Percentiles rank a stretch among this genome's conserved stretches.
Evolutionary conservation across 2,888 invertebrate species (phyloP).

Genomic region (Creontiades dilutus): DNA sequence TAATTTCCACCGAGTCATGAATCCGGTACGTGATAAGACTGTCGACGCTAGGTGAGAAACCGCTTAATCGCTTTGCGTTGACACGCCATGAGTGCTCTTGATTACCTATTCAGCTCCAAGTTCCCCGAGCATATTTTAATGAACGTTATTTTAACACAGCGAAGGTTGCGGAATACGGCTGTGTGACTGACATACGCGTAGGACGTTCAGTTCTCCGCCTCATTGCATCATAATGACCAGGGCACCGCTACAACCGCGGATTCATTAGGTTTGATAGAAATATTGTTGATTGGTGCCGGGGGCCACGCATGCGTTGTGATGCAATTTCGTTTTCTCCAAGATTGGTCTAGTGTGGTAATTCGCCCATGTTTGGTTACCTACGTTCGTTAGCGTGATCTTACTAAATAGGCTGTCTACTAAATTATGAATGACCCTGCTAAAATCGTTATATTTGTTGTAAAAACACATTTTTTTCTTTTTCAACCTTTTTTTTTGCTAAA

Average conservation of each 20-base stretch:
- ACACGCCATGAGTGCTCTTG: neutral
- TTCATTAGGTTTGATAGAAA: neutral
- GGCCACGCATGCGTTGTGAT: neutral
- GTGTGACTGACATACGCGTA: constrained; percentile 6
- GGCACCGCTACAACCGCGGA: neutral
- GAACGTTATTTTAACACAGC: neutral
- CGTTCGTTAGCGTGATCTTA: too few species aligned
- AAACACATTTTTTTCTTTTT: too few species aligned
- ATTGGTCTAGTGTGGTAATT: too few species aligned
- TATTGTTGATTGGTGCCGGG: neutral
- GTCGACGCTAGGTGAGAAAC: neutral
- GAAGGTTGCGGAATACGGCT: neutral
- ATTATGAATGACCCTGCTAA: too few species aligned
- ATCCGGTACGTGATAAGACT: neutral
- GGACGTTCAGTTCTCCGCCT: constrained; percentile 10
- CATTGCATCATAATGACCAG: constrained; percentile 1
- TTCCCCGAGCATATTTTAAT: neutral
- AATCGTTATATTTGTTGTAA: too few species aligned
- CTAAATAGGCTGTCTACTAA: too few species aligned
- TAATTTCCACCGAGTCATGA: neutral
- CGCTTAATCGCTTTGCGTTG: constrained; percentile 15
- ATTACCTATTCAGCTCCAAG: neutral
- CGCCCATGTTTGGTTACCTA: too few species aligned
- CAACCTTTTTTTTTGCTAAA: too few species aligned
- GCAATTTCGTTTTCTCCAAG: neutral